These are phyloP conservation scores for Phainopepla nitens DNA, from an alignment of 2,113 vertebrate species.

Conservation along the genomic window DNA sequence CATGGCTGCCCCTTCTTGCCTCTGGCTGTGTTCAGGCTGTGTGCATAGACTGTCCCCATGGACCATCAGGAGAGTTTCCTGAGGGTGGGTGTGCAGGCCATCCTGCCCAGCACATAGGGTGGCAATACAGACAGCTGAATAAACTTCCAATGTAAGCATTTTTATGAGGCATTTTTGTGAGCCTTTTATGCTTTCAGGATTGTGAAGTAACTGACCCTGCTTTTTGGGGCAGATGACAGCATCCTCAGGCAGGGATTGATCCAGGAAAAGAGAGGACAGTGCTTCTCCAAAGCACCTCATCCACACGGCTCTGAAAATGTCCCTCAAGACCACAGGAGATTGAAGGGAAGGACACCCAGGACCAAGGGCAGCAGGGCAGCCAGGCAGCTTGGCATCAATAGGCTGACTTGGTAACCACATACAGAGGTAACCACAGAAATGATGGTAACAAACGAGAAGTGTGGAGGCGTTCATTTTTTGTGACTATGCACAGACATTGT, in stretches of 20 bases:
- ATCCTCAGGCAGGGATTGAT: neutral
- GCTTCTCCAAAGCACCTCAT: neutral
- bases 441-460: neutral
- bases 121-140: fast-evolving
- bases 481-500: neutral
- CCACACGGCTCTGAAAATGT: fast-evolving
- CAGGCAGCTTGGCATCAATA: neutral
- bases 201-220: fast-evolving
- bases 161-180: neutral
- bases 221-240: neutral
- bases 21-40: neutral
- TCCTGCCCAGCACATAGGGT: too few species aligned
- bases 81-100: neutral
- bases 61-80: neutral
- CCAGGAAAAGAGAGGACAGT: neutral
- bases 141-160: neutral
- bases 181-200: neutral
- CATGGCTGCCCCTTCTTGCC: neutral
- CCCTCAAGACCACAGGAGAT: neutral
- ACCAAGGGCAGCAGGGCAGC: neutral
- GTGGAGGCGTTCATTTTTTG: neutral
- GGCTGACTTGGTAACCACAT: too few species aligned
- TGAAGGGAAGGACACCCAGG: fast-evolving
- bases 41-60: fast-evolving
- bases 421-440: neutral